phyloP scores from a whole-genome alignment of 2,113 vertebrate species.

The Mustelus asterias region DNA sequence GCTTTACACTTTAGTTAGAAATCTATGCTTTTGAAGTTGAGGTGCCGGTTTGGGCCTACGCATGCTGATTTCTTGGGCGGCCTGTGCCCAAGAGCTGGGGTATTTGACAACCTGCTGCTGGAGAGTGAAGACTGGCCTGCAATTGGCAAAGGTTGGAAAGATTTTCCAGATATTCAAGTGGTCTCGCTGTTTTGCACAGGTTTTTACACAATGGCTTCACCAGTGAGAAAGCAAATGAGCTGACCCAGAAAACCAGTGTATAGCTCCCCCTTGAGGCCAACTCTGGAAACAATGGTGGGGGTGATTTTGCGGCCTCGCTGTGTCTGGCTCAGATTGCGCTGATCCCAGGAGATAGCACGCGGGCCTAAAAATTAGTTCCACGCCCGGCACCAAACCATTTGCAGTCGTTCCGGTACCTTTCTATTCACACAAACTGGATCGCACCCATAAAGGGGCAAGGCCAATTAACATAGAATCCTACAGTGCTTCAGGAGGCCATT shows the following conservation, averaged over 20 bases:
- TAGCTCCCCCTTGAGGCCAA: background rate
- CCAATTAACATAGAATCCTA: too few relatives aligned
- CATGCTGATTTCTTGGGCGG: background rate
- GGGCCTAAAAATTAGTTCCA: too few relatives aligned
- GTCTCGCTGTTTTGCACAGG: background rate
- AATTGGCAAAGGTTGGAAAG: background rate
- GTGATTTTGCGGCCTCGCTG: too few relatives aligned
- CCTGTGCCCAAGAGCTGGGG: background rate
- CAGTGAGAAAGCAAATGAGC: background rate
- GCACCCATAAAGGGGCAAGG: too few relatives aligned
- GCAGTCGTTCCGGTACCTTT: too few relatives aligned
- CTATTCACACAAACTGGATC: too few relatives aligned
- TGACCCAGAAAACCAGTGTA: background rate
- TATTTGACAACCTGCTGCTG: background rate
- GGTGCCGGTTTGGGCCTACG: background rate
- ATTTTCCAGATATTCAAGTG: background rate
- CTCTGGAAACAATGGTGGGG: background rate
- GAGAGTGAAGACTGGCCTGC: background rate
- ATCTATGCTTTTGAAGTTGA: background rate
- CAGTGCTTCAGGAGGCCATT: too few relatives aligned
- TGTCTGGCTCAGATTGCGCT: too few relatives aligned
- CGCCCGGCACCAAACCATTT: too few relatives aligned
- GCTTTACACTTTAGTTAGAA: background rate
- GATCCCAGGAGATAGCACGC: too few relatives aligned
- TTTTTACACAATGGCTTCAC: background rate